phyloP scores from a whole-genome alignment of 1,140 invertebrate species.

The Magallana angulata region DNA sequence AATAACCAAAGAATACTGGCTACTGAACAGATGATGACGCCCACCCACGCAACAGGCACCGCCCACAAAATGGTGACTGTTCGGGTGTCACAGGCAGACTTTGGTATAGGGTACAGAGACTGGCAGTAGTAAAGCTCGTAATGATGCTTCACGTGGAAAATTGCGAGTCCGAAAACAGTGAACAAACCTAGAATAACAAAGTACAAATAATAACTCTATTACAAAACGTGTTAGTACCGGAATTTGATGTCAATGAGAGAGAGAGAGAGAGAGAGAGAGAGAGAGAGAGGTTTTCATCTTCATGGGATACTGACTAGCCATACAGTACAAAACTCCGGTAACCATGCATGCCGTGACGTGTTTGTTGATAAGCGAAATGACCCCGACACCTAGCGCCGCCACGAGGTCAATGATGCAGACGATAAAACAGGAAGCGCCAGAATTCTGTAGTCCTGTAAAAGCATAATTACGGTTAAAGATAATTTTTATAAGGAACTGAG shows the following conservation, averaged over 20 bases:
- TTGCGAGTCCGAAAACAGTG: slow-evolving; percentile 68
- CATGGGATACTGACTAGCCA: slow-evolving; percentile 66
- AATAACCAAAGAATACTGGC: slow-evolving; percentile 67
- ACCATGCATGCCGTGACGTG: slow-evolving; percentile 73
- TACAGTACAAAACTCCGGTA: slow-evolving; percentile 69
- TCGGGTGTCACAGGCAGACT: slow-evolving; percentile 49
- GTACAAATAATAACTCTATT: neutral
- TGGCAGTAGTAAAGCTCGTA: slow-evolving; percentile 66
- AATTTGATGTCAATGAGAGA: neutral
- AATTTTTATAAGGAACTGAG: too few species aligned
- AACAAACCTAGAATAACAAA: slow-evolving; percentile 64
- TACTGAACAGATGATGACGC: slow-evolving; percentile 63
- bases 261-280: slow-evolving; percentile 25
- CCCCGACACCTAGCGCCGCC: slow-evolving; percentile 65
- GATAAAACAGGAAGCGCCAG: slow-evolving; percentile 72
- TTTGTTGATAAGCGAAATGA: slow-evolving; percentile 66
- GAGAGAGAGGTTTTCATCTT: neutral
- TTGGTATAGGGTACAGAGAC: slow-evolving; percentile 58
- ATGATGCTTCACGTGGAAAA: slow-evolving; percentile 70
- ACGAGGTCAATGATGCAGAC: slow-evolving; percentile 70
- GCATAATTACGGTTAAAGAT: too few species aligned
- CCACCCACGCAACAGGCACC: slow-evolving; percentile 66
- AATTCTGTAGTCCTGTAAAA: slow-evolving; percentile 69
- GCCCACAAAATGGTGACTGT: slow-evolving; percentile 60
- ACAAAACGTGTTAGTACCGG: neutral